phyloP scores from a whole-genome alignment of 1,140 invertebrate genomes.

The Drosophila auraria region DNA sequence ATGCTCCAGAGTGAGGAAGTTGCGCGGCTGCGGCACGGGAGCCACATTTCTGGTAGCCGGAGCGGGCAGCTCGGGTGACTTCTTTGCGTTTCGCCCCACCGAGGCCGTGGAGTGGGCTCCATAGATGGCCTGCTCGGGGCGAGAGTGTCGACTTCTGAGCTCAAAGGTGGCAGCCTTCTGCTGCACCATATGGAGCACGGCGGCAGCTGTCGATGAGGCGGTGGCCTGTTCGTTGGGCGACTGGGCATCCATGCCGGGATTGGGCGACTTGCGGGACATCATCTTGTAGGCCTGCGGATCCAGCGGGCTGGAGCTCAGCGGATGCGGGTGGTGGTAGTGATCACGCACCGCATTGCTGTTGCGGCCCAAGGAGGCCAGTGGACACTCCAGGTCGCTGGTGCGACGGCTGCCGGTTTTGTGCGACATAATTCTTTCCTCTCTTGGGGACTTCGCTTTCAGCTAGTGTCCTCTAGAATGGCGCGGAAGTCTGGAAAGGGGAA shows the following conservation, averaged over 20 bases:
- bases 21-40: conserved; percentile 68
- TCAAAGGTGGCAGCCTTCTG: conserved; percentile 85
- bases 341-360: conserved; percentile 85
- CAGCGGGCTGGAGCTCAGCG: conserved; percentile 85
- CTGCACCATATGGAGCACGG: conserved; percentile 74
- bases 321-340: conserved; percentile 84
- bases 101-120: conserved; percentile 65
- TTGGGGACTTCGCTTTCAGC: conserved; percentile 5
- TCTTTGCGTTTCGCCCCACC: conserved; percentile 56
- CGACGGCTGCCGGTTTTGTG: conserved; percentile 78
- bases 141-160: conserved; percentile 66
- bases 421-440: conserved; percentile 59
- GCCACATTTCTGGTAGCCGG: conserved; percentile 53
- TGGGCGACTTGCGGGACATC: conserved; percentile 84
- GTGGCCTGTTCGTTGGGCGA: conserved; percentile 41
- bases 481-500: conserved; percentile 31
- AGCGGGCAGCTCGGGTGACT: conserved; percentile 54
- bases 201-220: conserved; percentile 46
- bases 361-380: conserved; percentile 87
- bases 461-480: conserved; percentile 27
- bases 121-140: conserved; percentile 51
- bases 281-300: conserved; percentile 85
- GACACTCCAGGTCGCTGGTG: conserved; percentile 85
- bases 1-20: conserved; percentile 74
- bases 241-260: conserved; percentile 63